These are phyloP conservation scores for Drosophila ironensis DNA, from an alignment of 1,140 invertebrate species.

Conservation along the genomic window DNA sequence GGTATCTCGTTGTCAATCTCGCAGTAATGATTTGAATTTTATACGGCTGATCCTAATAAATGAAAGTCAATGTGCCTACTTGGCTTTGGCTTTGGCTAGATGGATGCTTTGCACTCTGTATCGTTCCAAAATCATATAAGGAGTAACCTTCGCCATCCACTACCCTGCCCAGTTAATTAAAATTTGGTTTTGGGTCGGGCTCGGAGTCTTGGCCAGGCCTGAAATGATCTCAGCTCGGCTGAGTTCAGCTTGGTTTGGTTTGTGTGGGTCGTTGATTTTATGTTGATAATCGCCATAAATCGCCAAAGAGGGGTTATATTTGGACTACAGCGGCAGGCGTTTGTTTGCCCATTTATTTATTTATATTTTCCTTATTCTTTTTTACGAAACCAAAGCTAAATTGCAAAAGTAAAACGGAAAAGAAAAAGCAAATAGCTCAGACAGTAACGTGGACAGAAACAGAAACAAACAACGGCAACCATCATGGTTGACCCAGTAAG, in stretches of 20 bases:
- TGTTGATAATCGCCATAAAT: constrained; percentile 75
- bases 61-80: too few species aligned
- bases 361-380: not conserved
- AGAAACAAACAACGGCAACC: constrained; percentile 16
- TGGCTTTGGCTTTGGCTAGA: too few species aligned
- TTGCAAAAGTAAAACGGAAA: constrained; percentile 21
- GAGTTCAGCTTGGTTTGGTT: constrained; percentile 1
- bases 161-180: too few species aligned
- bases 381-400: constrained; percentile 17
- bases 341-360: constrained; percentile 3
- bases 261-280: constrained; percentile 72
- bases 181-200: constrained; percentile 25
- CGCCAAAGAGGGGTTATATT: constrained; percentile 40
- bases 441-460: constrained; percentile 40
- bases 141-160: too few species aligned
- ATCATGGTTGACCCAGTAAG: constrained; percentile 67
- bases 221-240: not conserved
- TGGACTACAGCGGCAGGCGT: not conserved
- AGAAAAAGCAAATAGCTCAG: constrained; percentile 44
- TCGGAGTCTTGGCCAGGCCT: constrained; percentile 4
- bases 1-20: too few species aligned
- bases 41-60: too few species aligned
- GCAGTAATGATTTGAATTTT: too few species aligned
- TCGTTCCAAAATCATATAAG: too few species aligned
- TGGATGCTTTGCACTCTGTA: too few species aligned